These are phyloP conservation scores for Huso huso DNA, from an alignment of 2,797 vertebrate genomes.

Conservation along the genomic window DNA sequence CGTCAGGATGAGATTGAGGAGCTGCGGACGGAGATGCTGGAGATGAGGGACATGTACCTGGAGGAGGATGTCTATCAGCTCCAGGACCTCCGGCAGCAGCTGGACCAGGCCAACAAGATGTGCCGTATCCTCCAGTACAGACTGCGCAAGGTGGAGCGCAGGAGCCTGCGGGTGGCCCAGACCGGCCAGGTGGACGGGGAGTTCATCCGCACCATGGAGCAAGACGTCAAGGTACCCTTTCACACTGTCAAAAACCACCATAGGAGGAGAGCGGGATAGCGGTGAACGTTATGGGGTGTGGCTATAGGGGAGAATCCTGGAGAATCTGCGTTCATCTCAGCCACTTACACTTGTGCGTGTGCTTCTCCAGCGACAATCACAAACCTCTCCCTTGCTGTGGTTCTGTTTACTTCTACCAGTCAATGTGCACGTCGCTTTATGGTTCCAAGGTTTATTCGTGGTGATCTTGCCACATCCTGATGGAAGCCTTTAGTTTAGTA, in stretches of 20 bases:
- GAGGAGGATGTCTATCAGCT: constrained; percentile 96
- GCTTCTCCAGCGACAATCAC: too few relatives aligned
- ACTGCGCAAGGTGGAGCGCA: constrained; percentile 88
- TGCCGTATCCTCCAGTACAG: constrained; percentile 97
- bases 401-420: too few relatives aligned
- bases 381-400: too few relatives aligned
- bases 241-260: not conserved
- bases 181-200: constrained; percentile 91
- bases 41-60: constrained; percentile 97
- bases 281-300: too few relatives aligned
- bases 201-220: constrained; percentile 86
- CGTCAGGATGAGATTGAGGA: constrained; percentile 93
- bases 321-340: too few relatives aligned
- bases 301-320: too few relatives aligned
- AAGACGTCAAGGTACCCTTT: constrained; percentile 82
- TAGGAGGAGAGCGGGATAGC: too few relatives aligned
- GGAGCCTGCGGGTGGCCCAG: constrained; percentile 87
- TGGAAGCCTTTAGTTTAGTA: too few relatives aligned
- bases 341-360: too few relatives aligned
- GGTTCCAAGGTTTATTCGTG: too few relatives aligned
- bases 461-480: too few relatives aligned
- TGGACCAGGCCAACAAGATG: constrained; percentile 94
- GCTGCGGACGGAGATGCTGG: constrained; percentile 92
- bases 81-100: constrained; percentile 90
- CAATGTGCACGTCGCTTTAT: too few relatives aligned